Evolutionary conservation across 2,888 invertebrate genomes (phyloP), one percentile per base, ranked within the genome.

Genomic region (Tachina lurida): DNA sequence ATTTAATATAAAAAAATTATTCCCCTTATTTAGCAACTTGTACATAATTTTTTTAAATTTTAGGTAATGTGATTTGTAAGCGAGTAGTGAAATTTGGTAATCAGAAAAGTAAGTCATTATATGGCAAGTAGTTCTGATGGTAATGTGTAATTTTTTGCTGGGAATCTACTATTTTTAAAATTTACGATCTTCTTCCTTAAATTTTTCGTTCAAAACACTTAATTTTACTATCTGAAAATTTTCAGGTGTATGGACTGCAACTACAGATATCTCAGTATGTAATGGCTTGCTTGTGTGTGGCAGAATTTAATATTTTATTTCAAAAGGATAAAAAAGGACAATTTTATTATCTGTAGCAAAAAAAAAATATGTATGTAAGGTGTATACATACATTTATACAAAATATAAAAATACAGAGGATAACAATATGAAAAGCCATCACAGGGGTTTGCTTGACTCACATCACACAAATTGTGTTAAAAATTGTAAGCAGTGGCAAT

Each of bases 241-340:
- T 65, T 22, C 52, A 52, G 68, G 81, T 81, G 81, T 75, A 74
- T 31, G 1, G 13, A 39, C 54, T 75, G 62, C 74, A 81, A 54
- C 54, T 75, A 68, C 45, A 56, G 62, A 75, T 70, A 54, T 68
- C 62, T 74, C 3, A 19, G 43, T 31, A 31, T 31, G 31, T 49
- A 56, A 45, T 47, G 63, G 52, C 47, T 68, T 75, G 68, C 47
- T 31, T 73, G 65, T 67, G 62, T 70, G 81, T 76, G 75, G 75
- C 43, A 76, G 41, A 56, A 70, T 71, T 78, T 60, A 52, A 67
- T 83, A 83, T 83, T 77, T 83, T 76, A 73, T 73, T 52, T 60
- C 60, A 67, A 83, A 83, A 73, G 73, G 52, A 78, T 67, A 74
- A 73, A 83, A 73, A 77, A 78, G 78, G 83, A 84, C 83, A 84